A percentile compares a stretch with the other conserved stretches of the same genome.
Conservation (phyloP, 2,888 invertebrate genomes). For the Napeogenes sylphis region DNA sequence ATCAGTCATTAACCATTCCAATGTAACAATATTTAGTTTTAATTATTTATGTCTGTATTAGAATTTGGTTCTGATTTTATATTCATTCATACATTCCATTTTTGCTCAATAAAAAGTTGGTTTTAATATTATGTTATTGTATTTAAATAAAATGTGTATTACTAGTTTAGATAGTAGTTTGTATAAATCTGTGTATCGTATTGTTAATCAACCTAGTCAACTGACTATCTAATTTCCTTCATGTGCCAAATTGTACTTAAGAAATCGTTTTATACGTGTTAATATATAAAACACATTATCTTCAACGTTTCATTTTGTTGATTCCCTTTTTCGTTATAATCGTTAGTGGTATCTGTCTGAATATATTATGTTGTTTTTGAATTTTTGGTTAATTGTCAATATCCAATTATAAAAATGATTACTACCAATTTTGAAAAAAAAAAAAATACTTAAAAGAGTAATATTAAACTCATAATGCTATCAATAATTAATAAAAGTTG, state of each 20-base stretch:
- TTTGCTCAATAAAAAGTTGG: not conserved
- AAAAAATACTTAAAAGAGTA: no score
- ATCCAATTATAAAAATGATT: no score
- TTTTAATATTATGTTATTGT: not conserved
- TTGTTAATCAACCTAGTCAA: slow-evolving; percentile 27
- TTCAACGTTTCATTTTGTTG: no score
- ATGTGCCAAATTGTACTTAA: slow-evolving; percentile 36
- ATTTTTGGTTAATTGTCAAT: no score
- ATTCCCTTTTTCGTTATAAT: no score
- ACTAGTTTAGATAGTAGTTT: not conserved
- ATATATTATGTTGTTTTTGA: no score
- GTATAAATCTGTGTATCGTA: not conserved
- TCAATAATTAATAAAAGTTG: not conserved
- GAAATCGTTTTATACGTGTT: slow-evolving; percentile 11
- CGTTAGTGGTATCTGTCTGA: no score
- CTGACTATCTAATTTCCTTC: slow-evolving; percentile 27
- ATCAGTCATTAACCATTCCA: no score
- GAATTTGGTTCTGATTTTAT: not conserved
- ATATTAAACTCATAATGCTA: not conserved
- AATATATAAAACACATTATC: slow-evolving; percentile 2
- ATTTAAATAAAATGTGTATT: not conserved
- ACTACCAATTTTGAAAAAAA: no score
- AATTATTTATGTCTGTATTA: not conserved
- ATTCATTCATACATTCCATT: not conserved
- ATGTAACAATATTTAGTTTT: not conserved